Evolutionary conservation across 2,888 invertebrate species (phyloP).

Genomic region (Pinctada fucata): DNA sequence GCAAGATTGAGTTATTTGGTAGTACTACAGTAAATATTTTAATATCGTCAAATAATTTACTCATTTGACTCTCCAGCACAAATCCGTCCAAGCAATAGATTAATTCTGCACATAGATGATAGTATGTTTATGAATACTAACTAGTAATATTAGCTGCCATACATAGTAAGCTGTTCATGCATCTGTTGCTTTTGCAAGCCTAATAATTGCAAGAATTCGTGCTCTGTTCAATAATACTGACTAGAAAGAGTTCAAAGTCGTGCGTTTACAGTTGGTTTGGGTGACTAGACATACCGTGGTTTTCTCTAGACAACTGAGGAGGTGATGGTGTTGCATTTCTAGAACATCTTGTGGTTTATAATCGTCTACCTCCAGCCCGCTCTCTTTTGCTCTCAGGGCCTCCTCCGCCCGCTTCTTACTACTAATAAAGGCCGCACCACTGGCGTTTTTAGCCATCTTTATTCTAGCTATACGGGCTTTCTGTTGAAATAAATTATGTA

Average conservation of each 20-base stretch:
- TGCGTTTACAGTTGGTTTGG: background rate
- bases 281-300: conserved; percentile 87
- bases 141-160: background rate
- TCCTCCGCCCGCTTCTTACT: conserved; percentile 99
- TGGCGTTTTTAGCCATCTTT: conserved; percentile 98
- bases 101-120: too few species aligned
- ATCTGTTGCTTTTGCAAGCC: background rate
- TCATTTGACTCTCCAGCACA: too few species aligned
- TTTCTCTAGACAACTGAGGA: conserved; percentile 96
- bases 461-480: conserved; percentile 99
- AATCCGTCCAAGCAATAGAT: too few species aligned
- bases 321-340: conserved; percentile 98
- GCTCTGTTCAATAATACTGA: background rate
- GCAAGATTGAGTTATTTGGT: too few species aligned
- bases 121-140: too few species aligned
- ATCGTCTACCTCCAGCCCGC: conserved; percentile 93
- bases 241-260: background rate
- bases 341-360: conserved; percentile 97
- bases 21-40: too few species aligned
- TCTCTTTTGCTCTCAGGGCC: conserved; percentile 79
- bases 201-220: background rate
- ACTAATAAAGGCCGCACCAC: conserved; percentile 97
- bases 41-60: too few species aligned
- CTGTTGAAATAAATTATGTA: conserved; percentile 80
- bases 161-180: background rate